Base-by-base conservation (phyloP, 2,888 invertebrate genomes). In the Trilocha varians region DNA sequence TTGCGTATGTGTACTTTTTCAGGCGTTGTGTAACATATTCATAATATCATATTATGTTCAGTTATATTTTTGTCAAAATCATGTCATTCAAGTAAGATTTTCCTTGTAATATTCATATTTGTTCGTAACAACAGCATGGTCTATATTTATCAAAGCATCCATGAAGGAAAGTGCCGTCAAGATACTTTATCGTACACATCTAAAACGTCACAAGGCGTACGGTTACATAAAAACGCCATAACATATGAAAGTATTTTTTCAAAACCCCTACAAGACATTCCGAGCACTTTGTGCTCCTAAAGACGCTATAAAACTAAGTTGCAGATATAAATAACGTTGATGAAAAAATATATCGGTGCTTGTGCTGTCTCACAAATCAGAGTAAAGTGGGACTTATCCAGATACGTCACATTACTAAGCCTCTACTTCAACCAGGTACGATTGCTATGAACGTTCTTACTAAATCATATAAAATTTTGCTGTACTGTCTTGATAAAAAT, bases 241-340 rank as follows among this genome's bases (percentile, higher is more conserved):
- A 74, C 66, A 64, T 70, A 71, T 68, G 65, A 53, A 59, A 54
- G 62, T 60, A 65, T 65, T 73, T 74, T 70, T 70, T 72, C 70
- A 74, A 68, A 66, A 59, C 25, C 62, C 57, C 64, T 65, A 65
- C 58, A 60, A 65, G 63, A 69, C 59, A 56, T 60, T 67, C 59
- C 56, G 62, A 62, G 62, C 63, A 63, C 62, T 70, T 62, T 64
- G 62, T 70, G 63, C 59, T 57, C 59, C 65, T 66, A 70, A 72
- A 69, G 67, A 65, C 59, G 65, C 64, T 59, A 71, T 74, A 68
- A 74, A 70, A 70, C 64, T 65, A 73, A 70, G 69, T 67, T 65
- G 68, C 57, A 63, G 63, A 59, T 59, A 74, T 74, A 72, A 70
- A 75, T 73, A 69, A 73, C 59, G 62, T 57, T 70, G 70, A 71